Percentiles rank a stretch among this genome's conserved stretches.
Conservation (phyloP, 2,888 invertebrate genomes). For the Melieria omissa region DNA sequence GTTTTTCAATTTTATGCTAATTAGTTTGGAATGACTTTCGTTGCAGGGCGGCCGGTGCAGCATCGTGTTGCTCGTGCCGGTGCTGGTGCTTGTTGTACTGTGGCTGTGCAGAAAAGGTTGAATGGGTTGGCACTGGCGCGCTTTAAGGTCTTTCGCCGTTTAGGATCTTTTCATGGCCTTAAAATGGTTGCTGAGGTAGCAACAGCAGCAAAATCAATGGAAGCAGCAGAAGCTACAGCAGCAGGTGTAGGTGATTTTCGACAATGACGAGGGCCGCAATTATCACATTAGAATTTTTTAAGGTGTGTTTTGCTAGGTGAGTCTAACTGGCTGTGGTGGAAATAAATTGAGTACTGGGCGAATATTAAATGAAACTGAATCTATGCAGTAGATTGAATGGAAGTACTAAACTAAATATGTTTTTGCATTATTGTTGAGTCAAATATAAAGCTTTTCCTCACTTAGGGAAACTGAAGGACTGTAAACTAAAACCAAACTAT, state of each 20-base stretch:
- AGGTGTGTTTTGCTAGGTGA: no score
- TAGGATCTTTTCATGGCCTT: not conserved
- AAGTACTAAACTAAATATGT: no score
- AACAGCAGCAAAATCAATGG: no score
- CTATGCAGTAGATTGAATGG: no score
- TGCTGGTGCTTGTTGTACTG: no score
- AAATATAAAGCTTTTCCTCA: no score
- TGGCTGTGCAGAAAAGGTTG: constrained; percentile 3
- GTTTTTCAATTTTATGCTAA: constrained; percentile 65
- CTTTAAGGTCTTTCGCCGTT: not conserved
- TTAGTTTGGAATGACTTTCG: constrained; percentile 56
- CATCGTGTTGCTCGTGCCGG: not conserved
- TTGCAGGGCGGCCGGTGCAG: constrained; percentile 16
- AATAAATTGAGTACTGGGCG: no score
- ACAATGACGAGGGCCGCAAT: not conserved
- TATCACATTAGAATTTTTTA: constrained; percentile 4
- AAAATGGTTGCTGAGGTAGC: not conserved
- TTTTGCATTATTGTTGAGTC: no score
- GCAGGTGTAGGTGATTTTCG: not conserved
- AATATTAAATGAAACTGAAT: no score
- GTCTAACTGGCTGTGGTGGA: no score
- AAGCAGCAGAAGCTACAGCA: no score
- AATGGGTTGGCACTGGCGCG: not conserved
- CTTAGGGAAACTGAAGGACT: no score
- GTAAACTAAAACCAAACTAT: not conserved